These are phyloP conservation scores for Corynorhinus townsendii DNA, from an alignment of 2,113 vertebrate genomes.

Conservation along the genomic window DNA sequence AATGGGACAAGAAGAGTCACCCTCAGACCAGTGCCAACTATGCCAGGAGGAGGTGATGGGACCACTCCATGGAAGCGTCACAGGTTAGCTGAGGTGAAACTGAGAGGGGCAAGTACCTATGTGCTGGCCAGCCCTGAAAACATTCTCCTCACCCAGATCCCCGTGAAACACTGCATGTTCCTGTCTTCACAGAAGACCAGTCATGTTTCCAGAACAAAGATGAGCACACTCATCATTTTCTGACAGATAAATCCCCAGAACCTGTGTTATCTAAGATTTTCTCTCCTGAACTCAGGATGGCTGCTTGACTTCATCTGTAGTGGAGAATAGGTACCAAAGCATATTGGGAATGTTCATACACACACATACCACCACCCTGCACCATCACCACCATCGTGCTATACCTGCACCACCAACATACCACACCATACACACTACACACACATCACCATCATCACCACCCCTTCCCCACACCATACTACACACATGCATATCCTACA, in stretches of 20 bases:
- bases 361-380: not conserved
- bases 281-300: not conserved
- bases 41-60: not conserved
- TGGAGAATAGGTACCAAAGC: too few species aligned
- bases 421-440: not conserved
- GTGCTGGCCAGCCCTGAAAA: too few species aligned
- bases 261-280: not conserved
- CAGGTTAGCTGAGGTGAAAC: not conserved
- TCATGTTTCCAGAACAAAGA: not conserved
- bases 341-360: too few species aligned
- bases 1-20: not conserved
- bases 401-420: not conserved
- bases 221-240: not conserved
- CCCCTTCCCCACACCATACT: too few species aligned
- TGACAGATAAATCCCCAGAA: not conserved
- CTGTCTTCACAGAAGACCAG: not conserved
- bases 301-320: not conserved
- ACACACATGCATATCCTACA: not conserved
- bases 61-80: not conserved
- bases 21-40: not conserved
- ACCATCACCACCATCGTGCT: not conserved
- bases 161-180: not conserved
- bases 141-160: not conserved
- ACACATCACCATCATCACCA: not conserved
- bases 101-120: not conserved